These are phyloP conservation scores for Micrasema minimum DNA, from an alignment of 1,140 invertebrate species.

Conservation along the genomic window DNA sequence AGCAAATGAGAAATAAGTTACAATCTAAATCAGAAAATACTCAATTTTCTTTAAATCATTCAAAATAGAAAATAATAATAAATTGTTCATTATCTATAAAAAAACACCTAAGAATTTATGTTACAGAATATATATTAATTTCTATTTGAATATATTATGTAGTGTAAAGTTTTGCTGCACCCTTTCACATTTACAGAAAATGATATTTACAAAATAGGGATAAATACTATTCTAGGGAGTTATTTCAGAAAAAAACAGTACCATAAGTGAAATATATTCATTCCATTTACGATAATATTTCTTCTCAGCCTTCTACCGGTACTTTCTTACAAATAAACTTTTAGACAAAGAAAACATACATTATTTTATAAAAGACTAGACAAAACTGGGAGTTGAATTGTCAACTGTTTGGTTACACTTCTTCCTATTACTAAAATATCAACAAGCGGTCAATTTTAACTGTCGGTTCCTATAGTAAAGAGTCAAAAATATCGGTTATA, in stretches of 20 bases:
- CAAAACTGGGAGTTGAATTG: constrained; percentile 49
- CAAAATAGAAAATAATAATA: too few relatives aligned
- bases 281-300: not conserved
- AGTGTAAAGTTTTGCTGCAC: constrained; percentile 6
- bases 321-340: constrained; percentile 25
- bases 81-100: not conserved
- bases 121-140: constrained; percentile 26
- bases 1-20: too few relatives aligned
- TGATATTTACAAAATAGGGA: not conserved
- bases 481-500: constrained; percentile 32
- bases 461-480: constrained; percentile 26
- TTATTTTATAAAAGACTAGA: constrained; percentile 52
- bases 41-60: too few relatives aligned
- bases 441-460: constrained; percentile 39
- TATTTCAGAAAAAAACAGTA: constrained; percentile 12
- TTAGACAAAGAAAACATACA: constrained; percentile 31
- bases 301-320: not conserved
- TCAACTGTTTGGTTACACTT: constrained; percentile 50
- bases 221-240: constrained; percentile 4
- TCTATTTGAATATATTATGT: constrained; percentile 8
- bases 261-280: too few relatives aligned
- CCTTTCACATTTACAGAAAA: constrained; percentile 17
- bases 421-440: constrained; percentile 44
- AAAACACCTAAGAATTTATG: constrained; percentile 5
- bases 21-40: too few relatives aligned